These are phyloP conservation scores for Philaethria dido DNA, from an alignment of 2,888 invertebrate species.

Conservation along the genomic window DNA sequence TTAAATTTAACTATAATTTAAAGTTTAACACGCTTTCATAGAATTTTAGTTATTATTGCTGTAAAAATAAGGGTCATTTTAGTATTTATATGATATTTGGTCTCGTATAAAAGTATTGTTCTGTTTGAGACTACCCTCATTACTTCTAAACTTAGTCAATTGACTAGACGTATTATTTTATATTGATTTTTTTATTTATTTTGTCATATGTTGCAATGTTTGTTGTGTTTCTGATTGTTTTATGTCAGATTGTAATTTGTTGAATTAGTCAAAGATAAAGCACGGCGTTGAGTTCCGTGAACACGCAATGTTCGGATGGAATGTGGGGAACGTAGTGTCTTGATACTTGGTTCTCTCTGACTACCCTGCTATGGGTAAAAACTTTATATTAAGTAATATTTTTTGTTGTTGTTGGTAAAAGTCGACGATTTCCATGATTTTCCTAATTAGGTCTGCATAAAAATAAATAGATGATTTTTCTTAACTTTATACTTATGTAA, in stretches of 20 bases:
- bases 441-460: too few relatives aligned
- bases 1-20: constrained; percentile 6
- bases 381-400: too few relatives aligned
- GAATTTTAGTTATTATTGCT: constrained; percentile 38
- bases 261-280: too few relatives aligned
- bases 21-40: constrained; percentile 36
- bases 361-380: too few relatives aligned
- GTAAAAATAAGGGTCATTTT: constrained; percentile 36
- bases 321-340: too few relatives aligned
- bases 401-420: too few relatives aligned
- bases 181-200: constrained; percentile 13
- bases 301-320: too few relatives aligned
- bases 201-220: constrained; percentile 8
- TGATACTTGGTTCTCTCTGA: too few relatives aligned
- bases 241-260: not conserved
- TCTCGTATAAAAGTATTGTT: constrained; percentile 25
- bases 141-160: constrained; percentile 31
- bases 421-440: too few relatives aligned
- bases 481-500: too few relatives aligned
- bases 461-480: too few relatives aligned
- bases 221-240: not conserved
- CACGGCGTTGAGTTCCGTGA: too few relatives aligned
- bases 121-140: constrained; percentile 35
- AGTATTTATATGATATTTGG: constrained; percentile 25
- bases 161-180: constrained; percentile 34